These are phyloP conservation scores for Chamaetylas fuelleborni DNA, from an alignment of 2,113 vertebrate genomes.

Conservation along the genomic window DNA sequence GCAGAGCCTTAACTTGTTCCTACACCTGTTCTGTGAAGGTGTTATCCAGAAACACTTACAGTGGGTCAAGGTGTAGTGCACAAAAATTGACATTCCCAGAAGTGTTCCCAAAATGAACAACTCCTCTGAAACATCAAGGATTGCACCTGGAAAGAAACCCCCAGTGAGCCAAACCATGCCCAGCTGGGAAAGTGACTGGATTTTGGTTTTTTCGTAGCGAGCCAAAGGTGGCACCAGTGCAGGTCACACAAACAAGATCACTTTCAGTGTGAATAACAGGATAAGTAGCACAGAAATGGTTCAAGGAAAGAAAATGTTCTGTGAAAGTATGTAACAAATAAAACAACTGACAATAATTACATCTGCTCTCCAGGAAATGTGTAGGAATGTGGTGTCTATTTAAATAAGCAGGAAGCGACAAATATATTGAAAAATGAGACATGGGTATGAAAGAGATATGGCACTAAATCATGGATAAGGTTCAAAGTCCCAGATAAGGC, in stretches of 20 bases:
- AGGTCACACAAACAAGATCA: neutral
- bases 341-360: neutral
- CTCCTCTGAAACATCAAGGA: neutral
- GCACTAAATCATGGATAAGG: neutral
- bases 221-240: neutral
- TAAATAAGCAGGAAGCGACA: neutral
- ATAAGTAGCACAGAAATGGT: neutral
- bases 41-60: fast-evolving
- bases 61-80: neutral
- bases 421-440: no score
- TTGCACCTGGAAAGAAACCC: neutral
- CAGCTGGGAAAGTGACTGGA: neutral
- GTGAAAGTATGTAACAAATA: neutral
- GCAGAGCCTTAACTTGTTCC: neutral
- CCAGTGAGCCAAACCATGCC: neutral
- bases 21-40: fast-evolving
- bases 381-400: neutral
- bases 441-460: neutral
- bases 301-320: neutral
- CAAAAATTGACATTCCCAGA: neutral
- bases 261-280: neutral
- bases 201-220: neutral
- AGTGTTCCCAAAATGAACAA: no score
- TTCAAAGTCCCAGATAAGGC: neutral
- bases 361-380: neutral